phyloP scores from a whole-genome alignment of 2,797 vertebrate genomes.

The Pyrocephalus nanus region DNA sequence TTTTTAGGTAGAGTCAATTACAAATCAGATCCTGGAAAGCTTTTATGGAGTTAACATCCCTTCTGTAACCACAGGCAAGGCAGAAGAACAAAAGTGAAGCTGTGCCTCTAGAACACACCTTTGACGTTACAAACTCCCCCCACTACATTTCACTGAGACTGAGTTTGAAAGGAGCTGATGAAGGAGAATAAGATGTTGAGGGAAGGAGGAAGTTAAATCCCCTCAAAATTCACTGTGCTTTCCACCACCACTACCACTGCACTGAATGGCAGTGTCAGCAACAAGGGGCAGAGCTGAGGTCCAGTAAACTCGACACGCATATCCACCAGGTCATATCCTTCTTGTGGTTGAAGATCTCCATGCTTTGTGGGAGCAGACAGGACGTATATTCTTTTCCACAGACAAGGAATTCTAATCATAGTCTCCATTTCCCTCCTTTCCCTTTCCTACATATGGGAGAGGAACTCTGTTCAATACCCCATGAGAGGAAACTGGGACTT shows the following conservation, averaged over 20 bases:
- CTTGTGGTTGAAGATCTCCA: fast-evolving
- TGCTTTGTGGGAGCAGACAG: neutral
- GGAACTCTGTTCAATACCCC: neutral
- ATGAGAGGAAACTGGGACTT: neutral
- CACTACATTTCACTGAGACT: neutral
- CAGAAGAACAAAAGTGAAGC: neutral
- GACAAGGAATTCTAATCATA: neutral
- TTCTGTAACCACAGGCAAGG: neutral
- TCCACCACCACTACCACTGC: neutral
- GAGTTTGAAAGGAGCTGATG: neutral
- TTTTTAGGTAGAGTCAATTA: neutral
- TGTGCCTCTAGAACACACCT: neutral
- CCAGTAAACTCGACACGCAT: neutral
- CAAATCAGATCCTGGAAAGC: neutral
- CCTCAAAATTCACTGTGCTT: neutral
- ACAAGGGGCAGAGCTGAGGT: neutral
- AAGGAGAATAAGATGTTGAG: neutral
- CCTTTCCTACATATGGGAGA: neutral
- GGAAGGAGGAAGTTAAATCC: neutral
- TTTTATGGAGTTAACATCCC: neutral
- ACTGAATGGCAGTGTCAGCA: neutral
- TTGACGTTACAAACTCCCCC: neutral
- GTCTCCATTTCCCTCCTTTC: neutral
- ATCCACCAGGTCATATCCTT: neutral
- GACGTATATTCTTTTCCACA: neutral